Conservation (phyloP, 2,113 vertebrate species). For the Butastur rufipennis region DNA sequence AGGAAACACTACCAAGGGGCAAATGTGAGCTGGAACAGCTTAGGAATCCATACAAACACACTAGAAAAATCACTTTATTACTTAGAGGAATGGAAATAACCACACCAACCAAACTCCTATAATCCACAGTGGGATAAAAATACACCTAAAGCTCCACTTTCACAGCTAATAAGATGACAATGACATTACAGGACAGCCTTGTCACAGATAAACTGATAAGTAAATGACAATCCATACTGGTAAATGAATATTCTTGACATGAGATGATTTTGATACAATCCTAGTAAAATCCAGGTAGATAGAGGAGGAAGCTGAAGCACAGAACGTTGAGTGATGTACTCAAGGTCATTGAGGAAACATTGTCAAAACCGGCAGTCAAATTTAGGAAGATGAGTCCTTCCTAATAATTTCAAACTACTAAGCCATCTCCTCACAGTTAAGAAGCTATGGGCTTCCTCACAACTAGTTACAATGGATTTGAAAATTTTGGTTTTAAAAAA, state of each 20-base stretch:
- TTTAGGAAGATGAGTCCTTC: not conserved
- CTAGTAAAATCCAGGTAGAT: not conserved
- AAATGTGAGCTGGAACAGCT: not conserved
- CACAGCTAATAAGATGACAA: not conserved
- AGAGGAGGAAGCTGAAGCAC: not conserved
- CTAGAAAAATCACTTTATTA: not conserved
- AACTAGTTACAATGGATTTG: not conserved
- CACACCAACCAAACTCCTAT: not conserved
- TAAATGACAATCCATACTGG: constrained; percentile 6
- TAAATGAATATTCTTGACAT: constrained; percentile 18
- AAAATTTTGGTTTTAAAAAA: not conserved
- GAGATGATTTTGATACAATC: not conserved
- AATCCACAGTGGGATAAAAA: constrained; percentile 22
- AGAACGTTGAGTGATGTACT: not conserved
- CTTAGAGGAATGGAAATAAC: not conserved
- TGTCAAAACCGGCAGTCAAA: constrained; percentile 30
- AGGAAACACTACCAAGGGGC: not conserved
- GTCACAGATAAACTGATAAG: constrained; percentile 20
- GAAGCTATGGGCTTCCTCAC: not conserved
- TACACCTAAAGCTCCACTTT: not conserved
- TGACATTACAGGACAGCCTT: constrained; percentile 28
- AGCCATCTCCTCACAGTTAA: not conserved
- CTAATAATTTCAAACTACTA: not conserved
- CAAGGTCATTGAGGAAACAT: not conserved
- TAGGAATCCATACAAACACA: not conserved